Evolutionary conservation across 2,113 vertebrate genomes (phyloP), one percentile per base, ranked within the genome.

Genomic region (Aegotheles bennettii): DNA sequence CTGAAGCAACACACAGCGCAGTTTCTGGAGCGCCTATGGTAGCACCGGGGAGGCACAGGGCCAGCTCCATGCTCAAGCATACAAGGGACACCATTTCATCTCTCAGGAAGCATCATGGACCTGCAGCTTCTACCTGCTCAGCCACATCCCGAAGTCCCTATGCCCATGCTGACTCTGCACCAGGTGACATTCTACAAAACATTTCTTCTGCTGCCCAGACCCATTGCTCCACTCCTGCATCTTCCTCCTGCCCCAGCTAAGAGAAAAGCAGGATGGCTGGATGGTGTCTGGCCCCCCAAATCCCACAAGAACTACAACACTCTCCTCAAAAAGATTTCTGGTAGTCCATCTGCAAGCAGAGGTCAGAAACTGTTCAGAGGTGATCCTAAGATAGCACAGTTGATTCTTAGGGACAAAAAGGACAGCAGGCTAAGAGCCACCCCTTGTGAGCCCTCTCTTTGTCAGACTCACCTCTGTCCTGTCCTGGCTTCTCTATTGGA

Each of bases 1-100:
- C 24, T 9, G 59, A 29, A 76, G 23, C 0, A 2, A 26, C 1
- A 0, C 25, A n/a, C 0, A 1, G 29, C 0, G 0, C 35, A 43
- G 40, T 12, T 54, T 36, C 53, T 51, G 59, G 36, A 23, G 43
- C 33, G 38, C 18, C 20, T 42, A 12, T 4, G 14, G 31, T 4
- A 31, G 21, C 57, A 75, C 0, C 13, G 14, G 67, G 18, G 14
- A 42, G 0, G 3, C 38, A 45, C 29, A 51, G 69, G 26, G 33
- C 29, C 57, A 24, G 45, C 36, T 36, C 56, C 3, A 4, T 3
- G 3, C 36, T 80, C 31, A 63, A 18, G 40, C 47, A 25, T 6
- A 14, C 9, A 42, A 53, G 29, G 57, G 19, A 71, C 9, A 33
- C 12, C 6, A n/a, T 48, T 60, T 78, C 47, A 36, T 43, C 1